Evolutionary conservation across 2,113 vertebrate species (phyloP).

Genomic region (Nycticorax nycticorax): DNA sequence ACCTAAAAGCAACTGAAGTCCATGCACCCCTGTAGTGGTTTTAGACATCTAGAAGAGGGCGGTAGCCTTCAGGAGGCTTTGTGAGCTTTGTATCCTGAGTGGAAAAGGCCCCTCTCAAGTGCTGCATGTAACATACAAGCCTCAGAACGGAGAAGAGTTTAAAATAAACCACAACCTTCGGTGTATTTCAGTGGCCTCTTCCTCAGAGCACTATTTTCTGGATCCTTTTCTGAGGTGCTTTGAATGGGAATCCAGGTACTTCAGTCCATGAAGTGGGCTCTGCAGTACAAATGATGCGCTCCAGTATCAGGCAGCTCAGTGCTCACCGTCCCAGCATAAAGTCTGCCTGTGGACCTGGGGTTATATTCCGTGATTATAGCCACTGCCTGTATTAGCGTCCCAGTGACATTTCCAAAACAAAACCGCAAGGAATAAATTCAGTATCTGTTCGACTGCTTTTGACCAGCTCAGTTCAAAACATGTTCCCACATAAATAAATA

Average conservation of each 20-base stretch:
- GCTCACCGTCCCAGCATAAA: background rate
- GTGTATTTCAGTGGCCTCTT: background rate
- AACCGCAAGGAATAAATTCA: rapidly evolving
- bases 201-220: background rate
- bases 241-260: background rate
- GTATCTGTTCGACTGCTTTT: background rate
- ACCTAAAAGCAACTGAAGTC: background rate
- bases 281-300: background rate
- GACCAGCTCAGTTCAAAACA: background rate
- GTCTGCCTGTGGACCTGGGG: background rate
- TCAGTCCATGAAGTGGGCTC: background rate
- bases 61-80: background rate
- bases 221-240: background rate
- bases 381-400: background rate
- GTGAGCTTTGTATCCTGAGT: background rate
- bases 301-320: background rate
- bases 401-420: background rate
- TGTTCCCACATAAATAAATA: background rate
- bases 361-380: background rate
- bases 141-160: background rate
- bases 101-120: background rate
- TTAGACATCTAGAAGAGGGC: background rate
- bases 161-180: background rate
- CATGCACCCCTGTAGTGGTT: background rate
- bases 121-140: background rate